These are phyloP conservation scores for Agrilus planipennis DNA, from an alignment of 1,140 invertebrate genomes.

Conservation along the genomic window DNA sequence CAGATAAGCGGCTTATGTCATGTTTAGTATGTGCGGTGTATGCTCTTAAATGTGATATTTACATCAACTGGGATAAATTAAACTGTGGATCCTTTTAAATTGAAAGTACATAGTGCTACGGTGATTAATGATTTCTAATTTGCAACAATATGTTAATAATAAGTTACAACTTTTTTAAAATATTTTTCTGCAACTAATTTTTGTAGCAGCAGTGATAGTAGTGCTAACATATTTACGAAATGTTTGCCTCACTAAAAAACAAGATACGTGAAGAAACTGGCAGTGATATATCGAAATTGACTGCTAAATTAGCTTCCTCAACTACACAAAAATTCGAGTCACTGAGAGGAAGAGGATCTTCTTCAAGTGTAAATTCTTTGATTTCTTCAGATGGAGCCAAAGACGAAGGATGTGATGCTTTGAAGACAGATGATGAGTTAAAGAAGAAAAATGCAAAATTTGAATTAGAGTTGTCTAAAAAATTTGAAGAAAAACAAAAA, in stretches of 20 bases:
- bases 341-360: slow-evolving; percentile 42
- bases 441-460: slow-evolving; percentile 37
- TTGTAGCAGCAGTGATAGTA: no score
- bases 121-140: no score
- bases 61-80: no score
- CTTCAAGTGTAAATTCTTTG: slow-evolving; percentile 46
- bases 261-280: slow-evolving; percentile 65
- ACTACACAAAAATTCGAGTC: slow-evolving; percentile 40
- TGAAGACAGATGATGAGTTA: slow-evolving; percentile 38
- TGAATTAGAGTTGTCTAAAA: slow-evolving; percentile 44
- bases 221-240: slow-evolving; percentile 28
- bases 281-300: slow-evolving; percentile 46
- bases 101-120: no score
- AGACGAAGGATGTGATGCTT: slow-evolving; percentile 26
- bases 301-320: slow-evolving; percentile 30
- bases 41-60: no score
- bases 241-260: slow-evolving; percentile 58
- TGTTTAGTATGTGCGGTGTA: no score
- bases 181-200: no score
- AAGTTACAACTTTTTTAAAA: no score
- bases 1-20: no score
- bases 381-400: slow-evolving; percentile 31
- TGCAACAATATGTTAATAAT: no score
- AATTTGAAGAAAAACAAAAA: slow-evolving; percentile 52
- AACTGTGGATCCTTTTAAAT: no score